Conservation (phyloP, 2,113 vertebrate genomes). For the Crotalus helleri region DNA sequence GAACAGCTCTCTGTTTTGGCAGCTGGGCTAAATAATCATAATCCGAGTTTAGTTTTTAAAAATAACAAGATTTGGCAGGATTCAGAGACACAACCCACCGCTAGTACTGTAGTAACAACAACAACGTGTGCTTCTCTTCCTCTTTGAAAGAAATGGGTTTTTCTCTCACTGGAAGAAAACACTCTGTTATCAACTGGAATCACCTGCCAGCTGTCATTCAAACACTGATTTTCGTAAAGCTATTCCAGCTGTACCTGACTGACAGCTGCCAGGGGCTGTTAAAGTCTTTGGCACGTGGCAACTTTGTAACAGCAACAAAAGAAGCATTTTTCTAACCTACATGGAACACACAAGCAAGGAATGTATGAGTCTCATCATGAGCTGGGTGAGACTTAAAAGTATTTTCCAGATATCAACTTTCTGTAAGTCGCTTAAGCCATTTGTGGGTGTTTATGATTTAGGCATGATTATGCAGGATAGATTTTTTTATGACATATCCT, state of each 20-base stretch:
- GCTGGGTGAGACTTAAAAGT: background rate
- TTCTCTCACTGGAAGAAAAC: background rate
- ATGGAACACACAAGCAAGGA: background rate
- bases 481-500: background rate
- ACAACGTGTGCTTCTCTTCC: background rate
- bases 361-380: background rate
- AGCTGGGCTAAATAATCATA: background rate
- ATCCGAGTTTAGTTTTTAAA: background rate
- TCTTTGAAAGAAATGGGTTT: background rate
- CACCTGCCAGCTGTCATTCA: constrained; percentile 75
- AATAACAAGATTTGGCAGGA: background rate
- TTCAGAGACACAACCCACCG: background rate
- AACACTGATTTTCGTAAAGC: constrained; percentile 58
- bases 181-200: constrained; percentile 58
- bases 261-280: constrained; percentile 50
- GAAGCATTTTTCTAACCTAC: constrained; percentile 22
- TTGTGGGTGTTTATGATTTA: background rate
- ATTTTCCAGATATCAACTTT: background rate
- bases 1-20: background rate
- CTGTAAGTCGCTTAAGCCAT: background rate
- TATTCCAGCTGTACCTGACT: constrained; percentile 62
- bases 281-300: constrained; percentile 34
- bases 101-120: background rate
- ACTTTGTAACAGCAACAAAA: constrained; percentile 43
- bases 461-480: background rate